These are phyloP conservation scores for Lepas anatifera DNA, from an alignment of 2,888 invertebrate species.

Conservation along the genomic window DNA sequence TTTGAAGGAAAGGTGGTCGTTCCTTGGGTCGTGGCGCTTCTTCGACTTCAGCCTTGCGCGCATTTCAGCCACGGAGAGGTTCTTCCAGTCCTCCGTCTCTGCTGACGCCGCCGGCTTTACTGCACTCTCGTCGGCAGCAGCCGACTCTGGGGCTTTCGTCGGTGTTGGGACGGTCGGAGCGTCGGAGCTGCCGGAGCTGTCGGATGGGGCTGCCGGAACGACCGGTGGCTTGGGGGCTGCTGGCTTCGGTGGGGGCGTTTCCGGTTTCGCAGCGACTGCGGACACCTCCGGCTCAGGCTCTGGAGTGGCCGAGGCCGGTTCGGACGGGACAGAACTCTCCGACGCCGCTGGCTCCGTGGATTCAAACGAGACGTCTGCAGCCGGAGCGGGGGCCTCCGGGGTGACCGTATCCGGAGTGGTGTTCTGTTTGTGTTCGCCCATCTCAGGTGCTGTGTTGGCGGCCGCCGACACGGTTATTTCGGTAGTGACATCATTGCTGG, in stretches of 20 bases:
- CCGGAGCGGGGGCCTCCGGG: not conserved
- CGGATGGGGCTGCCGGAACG: not conserved
- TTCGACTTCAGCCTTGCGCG: conserved; percentile 69
- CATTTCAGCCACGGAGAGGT: conserved; percentile 83
- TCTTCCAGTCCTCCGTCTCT: conserved; percentile 45
- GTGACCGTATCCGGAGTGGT: too few relatives aligned
- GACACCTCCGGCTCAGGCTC: not conserved
- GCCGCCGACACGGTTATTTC: too few relatives aligned
- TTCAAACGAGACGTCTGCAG: not conserved
- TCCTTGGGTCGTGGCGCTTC: conserved; percentile 82
- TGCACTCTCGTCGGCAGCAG: not conserved
- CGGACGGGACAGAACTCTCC: too few relatives aligned
- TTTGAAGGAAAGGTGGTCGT: conserved; percentile 76
- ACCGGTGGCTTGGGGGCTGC: not conserved
- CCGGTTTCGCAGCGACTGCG: not conserved
- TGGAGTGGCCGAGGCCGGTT: not conserved
- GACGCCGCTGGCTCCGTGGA: too few relatives aligned
- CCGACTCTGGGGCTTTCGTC: not conserved
- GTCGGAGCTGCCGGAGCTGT: not conserved
- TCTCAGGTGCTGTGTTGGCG: too few relatives aligned
- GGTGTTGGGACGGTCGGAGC: not conserved
- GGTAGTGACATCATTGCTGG: too few relatives aligned
- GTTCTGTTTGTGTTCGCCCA: too few relatives aligned
- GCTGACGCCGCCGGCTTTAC: not conserved
- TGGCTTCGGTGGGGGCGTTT: not conserved